Evolutionary conservation across 2,797 vertebrate genomes (phyloP).

Genomic region (Gambusia yucatana): DNA sequence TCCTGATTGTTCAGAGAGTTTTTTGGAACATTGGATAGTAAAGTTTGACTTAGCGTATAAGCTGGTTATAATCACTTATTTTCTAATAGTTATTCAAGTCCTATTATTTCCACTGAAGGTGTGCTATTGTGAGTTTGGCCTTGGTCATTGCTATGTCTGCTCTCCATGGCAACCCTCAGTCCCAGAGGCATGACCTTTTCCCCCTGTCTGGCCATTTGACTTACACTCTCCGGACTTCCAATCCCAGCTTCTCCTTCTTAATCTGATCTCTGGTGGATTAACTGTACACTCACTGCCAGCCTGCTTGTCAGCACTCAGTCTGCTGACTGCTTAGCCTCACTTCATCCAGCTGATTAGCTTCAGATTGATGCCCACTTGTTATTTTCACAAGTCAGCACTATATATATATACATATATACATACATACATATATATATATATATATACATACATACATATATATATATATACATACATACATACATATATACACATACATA

Average conservation of each 20-base stretch:
- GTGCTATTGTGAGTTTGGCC: neutral
- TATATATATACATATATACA: no score
- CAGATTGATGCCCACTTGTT: neutral
- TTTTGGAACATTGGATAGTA: neutral
- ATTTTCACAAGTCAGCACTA: no score
- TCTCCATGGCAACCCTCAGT: conserved; percentile 23
- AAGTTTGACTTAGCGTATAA: neutral
- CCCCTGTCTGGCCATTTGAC: conserved; percentile 42
- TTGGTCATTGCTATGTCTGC: conserved; percentile 4
- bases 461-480: no score
- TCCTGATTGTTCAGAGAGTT: neutral
- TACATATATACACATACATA: no score
- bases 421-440: no score
- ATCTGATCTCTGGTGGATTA: conserved; percentile 75
- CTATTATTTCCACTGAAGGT: neutral
- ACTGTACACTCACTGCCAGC: conserved; percentile 25
- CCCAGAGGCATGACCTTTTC: conserved; percentile 31
- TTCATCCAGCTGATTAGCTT: neutral
- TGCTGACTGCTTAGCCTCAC: neutral
- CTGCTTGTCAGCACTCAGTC: conserved; percentile 1
- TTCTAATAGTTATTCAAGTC: neutral
- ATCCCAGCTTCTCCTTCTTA: conserved; percentile 63
- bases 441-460: no score
- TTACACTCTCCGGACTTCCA: conserved; percentile 40
- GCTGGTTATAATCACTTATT: neutral